A percentile compares a stretch with the other conserved stretches of the same genome.
Conservation (phyloP, 1,140 invertebrate genomes). For the Lepidurus packardi region DNA sequence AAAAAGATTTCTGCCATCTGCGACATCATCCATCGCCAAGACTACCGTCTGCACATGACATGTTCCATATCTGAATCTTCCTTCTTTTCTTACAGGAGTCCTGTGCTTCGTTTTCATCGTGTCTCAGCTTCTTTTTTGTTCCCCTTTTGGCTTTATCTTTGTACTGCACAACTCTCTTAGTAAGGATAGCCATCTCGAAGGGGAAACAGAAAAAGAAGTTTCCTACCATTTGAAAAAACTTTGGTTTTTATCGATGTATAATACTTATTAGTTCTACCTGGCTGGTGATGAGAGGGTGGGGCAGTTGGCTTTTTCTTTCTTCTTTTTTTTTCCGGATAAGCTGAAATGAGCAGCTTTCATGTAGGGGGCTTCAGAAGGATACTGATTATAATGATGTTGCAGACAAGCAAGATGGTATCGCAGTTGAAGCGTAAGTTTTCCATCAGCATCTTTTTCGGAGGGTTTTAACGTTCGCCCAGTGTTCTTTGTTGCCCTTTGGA, state of each 20-base stretch:
- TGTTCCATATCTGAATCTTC: background rate
- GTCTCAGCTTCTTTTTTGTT: background rate
- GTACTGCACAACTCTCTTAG: background rate
- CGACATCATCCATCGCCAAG: constrained; percentile 13
- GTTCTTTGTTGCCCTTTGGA: too few species aligned
- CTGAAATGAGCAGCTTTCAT: background rate
- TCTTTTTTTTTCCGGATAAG: background rate
- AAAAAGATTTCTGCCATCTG: background rate
- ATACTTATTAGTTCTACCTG: constrained; percentile 22
- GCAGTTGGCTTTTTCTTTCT: background rate
- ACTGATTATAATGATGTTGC: constrained; percentile 6
- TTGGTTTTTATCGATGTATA: background rate
- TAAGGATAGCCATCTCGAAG: background rate
- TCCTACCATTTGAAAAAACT: background rate
- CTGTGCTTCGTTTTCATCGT: background rate
- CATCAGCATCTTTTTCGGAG: background rate
- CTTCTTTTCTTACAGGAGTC: background rate
- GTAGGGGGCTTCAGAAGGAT: background rate
- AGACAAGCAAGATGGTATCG: constrained; percentile 18
- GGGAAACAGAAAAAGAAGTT: background rate
- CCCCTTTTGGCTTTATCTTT: background rate
- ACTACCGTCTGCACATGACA: constrained; percentile 18
- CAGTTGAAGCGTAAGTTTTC: constrained; percentile 18
- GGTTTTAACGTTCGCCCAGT: too few species aligned
- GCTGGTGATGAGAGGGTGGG: constrained; percentile 17